phyloP scores from a whole-genome alignment of 2,113 vertebrate genomes.

The Panurus biarmicus region DNA sequence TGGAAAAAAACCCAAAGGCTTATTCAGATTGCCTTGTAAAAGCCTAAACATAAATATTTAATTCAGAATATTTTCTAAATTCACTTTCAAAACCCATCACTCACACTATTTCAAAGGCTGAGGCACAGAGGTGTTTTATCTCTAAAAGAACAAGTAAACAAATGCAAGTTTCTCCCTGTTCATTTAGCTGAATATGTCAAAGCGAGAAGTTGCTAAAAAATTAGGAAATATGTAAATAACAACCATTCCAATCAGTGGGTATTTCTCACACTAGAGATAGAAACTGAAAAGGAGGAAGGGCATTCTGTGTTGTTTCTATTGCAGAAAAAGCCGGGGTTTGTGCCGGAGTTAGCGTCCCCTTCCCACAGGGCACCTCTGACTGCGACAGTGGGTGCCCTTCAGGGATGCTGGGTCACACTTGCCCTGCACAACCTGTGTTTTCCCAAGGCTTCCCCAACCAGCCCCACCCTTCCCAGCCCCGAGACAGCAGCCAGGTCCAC shows the following conservation, averaged over 20 bases:
- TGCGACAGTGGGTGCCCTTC: background rate
- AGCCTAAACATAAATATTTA: slow-evolving; percentile 65
- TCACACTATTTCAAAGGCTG: slow-evolving; percentile 56
- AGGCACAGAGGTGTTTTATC: slow-evolving; percentile 55
- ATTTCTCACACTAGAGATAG: background rate
- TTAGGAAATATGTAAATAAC: slow-evolving; percentile 3
- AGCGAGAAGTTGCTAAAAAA: slow-evolving; percentile 15
- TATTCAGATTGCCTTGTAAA: slow-evolving; percentile 49
- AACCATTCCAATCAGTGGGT: background rate
- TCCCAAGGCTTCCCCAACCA: background rate
- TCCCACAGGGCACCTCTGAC: background rate
- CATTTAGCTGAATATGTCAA: slow-evolving; percentile 42
- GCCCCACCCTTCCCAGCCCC: background rate
- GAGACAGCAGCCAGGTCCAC: fast-evolving
- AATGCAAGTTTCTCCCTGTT: slow-evolving; percentile 39
- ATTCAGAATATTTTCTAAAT: slow-evolving; percentile 57
- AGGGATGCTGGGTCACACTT: background rate
- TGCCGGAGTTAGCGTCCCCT: background rate
- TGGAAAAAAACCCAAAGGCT: slow-evolving; percentile 43
- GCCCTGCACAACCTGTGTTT: background rate
- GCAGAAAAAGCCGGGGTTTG: background rate
- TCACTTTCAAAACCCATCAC: slow-evolving; percentile 51
- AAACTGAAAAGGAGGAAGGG: background rate
- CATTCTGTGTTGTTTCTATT: background rate
- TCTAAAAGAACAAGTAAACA: slow-evolving; percentile 53